Evolutionary conservation across 2,888 invertebrate species (phyloP).

Genomic region (Watsonalla cultraria): DNA sequence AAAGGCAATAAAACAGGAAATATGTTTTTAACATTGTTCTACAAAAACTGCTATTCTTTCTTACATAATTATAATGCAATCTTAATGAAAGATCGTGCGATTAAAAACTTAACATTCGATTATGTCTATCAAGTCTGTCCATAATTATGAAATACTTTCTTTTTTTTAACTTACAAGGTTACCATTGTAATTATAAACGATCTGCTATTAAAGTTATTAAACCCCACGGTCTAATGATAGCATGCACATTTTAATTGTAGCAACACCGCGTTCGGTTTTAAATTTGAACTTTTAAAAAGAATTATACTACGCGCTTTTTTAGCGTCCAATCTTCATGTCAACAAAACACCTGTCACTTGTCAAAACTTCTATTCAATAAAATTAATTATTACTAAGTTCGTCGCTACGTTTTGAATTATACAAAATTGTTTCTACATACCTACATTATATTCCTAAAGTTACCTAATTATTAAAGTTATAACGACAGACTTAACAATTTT

Average conservation of each 20-base stretch:
- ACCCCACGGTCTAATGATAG: constrained; percentile 50
- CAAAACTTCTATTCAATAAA: too few species aligned
- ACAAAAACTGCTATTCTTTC: too few species aligned
- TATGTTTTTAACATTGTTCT: too few species aligned
- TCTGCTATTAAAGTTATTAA: constrained; percentile 45
- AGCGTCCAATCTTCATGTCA: neutral
- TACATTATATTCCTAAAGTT: too few species aligned
- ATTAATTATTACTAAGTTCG: too few species aligned
- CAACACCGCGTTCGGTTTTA: constrained; percentile 24
- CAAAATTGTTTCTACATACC: too few species aligned
- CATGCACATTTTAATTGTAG: constrained; percentile 54
- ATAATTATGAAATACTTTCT: constrained; percentile 40
- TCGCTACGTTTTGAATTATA: too few species aligned
- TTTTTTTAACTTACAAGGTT: constrained; percentile 23
- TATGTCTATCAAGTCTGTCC: constrained; percentile 32
- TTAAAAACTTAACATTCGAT: constrained; percentile 15
- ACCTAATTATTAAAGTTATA: too few species aligned
- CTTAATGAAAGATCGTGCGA: neutral
- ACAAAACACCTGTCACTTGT: too few species aligned
- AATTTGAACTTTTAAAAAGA: constrained; percentile 26
- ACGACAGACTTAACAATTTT: too few species aligned
- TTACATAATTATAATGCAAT: too few species aligned
- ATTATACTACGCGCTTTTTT: constrained; percentile 3
- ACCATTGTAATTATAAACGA: constrained; percentile 46
- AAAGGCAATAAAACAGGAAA: too few species aligned